Evolutionary conservation across 2,113 vertebrate genomes (phyloP).

Genomic region (Tricholaema leucomelas): DNA sequence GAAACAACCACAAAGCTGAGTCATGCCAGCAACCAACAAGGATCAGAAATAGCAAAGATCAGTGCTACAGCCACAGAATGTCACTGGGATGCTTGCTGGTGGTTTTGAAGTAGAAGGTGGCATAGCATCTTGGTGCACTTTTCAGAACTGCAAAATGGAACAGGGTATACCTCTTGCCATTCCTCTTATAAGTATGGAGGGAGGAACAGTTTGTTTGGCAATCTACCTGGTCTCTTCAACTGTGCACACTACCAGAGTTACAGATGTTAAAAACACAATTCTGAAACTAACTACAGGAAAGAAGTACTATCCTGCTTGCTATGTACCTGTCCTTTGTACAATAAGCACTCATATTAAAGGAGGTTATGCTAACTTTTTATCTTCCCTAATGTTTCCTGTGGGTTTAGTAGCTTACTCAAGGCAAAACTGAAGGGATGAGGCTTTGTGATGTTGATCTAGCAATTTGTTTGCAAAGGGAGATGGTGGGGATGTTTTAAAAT

Average conservation of each 20-base stretch:
- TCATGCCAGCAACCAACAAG: slow-evolving; percentile 6
- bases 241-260: not conserved
- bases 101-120: not conserved
- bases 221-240: not conserved
- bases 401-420: not conserved
- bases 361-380: not conserved
- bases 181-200: not conserved
- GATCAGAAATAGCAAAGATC: slow-evolving; percentile 6
- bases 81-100: not conserved
- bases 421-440: not conserved
- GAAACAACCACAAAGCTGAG: slow-evolving; percentile 36
- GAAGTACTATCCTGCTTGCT: not conserved
- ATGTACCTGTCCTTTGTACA: not conserved
- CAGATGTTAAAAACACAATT: not conserved
- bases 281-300: not conserved
- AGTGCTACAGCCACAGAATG: not conserved
- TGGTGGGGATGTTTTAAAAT: not conserved
- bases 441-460: not conserved
- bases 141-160: not conserved
- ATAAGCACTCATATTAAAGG: not conserved
- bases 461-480: not conserved
- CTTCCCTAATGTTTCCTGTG: not conserved
- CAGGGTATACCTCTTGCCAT: not conserved
- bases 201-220: not conserved
- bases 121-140: not conserved